phyloP scores from a whole-genome alignment of 2,888 invertebrate species.

The Orthosia gracilis region DNA sequence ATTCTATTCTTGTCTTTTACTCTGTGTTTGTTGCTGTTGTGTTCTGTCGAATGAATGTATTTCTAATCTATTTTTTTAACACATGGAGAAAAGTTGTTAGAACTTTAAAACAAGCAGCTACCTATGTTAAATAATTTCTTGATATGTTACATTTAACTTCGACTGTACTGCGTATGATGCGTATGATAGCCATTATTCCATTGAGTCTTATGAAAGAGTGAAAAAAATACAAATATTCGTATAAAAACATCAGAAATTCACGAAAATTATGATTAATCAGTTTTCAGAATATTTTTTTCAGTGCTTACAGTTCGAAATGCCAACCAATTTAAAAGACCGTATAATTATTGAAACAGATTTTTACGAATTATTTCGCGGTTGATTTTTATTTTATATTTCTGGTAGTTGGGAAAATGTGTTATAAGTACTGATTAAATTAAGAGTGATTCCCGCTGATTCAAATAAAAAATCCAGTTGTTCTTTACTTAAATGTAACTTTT shows the following conservation, averaged over 20 bases:
- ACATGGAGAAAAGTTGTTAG: neutral
- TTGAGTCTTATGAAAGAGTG: too few species aligned
- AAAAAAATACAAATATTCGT: neutral
- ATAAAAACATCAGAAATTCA: neutral
- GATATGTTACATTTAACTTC: neutral
- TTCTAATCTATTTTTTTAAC: too few species aligned
- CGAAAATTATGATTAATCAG: neutral
- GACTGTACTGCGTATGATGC: too few species aligned
- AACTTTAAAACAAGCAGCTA: neutral
- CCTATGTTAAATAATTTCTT: neutral
- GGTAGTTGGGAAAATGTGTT: neutral
- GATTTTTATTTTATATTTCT: conserved; percentile 14
- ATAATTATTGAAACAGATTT: neutral
- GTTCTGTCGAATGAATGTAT: too few species aligned
- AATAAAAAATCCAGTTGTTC: neutral
- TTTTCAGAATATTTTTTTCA: neutral
- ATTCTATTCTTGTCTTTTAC: too few species aligned
- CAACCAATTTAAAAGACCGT: neutral
- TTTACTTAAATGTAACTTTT: neutral
- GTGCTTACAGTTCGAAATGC: neutral
- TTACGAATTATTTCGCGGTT: neutral
- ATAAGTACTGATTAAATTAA: neutral
- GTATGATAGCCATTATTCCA: too few species aligned
- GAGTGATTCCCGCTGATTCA: neutral
- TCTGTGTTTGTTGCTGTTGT: too few species aligned